Evolutionary conservation across 2,888 invertebrate species (phyloP).

Genomic region (Torymus tubicola): DNA sequence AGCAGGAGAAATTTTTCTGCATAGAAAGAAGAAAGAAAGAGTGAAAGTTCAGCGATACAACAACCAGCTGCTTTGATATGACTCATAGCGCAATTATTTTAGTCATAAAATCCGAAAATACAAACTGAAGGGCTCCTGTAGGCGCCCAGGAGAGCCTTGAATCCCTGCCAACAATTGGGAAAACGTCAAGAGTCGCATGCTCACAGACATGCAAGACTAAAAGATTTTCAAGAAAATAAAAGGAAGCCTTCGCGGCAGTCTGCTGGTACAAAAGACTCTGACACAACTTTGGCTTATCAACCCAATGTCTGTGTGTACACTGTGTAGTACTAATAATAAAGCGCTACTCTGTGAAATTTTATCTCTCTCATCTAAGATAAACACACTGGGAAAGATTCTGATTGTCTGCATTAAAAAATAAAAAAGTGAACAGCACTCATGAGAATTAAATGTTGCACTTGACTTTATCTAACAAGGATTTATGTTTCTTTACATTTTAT

Average conservation of each 20-base stretch:
- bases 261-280: slow-evolving; percentile 23
- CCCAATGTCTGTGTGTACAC: slow-evolving; percentile 3
- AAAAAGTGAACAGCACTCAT: slow-evolving; percentile 3
- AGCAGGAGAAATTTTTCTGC: slow-evolving; percentile 12
- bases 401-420: background rate
- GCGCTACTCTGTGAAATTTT: slow-evolving; percentile 30
- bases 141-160: slow-evolving; percentile 68
- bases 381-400: background rate
- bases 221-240: slow-evolving; percentile 41
- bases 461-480: slow-evolving; percentile 18
- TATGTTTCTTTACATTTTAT: background rate
- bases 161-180: slow-evolving; percentile 71
- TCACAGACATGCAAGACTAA: slow-evolving; percentile 16
- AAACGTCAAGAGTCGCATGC: slow-evolving; percentile 61
- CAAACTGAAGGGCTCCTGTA: slow-evolving; percentile 69
- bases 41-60: slow-evolving; percentile 35
- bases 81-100: slow-evolving; percentile 71
- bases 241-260: slow-evolving; percentile 26
- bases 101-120: slow-evolving; percentile 74
- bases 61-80: slow-evolving; percentile 60
- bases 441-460: slow-evolving; percentile 6
- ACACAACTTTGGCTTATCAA: slow-evolving; percentile 39
- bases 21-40: slow-evolving; percentile 7
- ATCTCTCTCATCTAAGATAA: slow-evolving; percentile 31
- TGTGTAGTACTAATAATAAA: slow-evolving; percentile 34